These are phyloP conservation scores for Porites rus DNA, from an alignment of 92 coral and sea anemone species.

Conservation along the genomic window DNA sequence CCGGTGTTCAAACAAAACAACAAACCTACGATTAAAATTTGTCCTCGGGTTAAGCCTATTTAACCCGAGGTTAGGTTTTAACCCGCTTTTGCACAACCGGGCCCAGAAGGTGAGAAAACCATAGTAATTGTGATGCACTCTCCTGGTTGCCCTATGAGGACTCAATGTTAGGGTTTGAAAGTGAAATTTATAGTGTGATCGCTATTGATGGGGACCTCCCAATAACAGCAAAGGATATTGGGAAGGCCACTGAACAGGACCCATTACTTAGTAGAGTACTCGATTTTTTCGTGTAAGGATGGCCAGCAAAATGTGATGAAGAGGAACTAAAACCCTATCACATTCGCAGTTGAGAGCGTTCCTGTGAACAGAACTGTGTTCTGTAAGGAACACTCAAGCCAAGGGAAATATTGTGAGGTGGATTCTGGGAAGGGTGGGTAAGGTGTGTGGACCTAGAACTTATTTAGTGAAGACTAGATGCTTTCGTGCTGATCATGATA, in stretches of 20 bases:
- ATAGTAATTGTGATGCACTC: not conserved
- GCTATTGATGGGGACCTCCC: too few species aligned
- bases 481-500: slow-evolving; percentile 64
- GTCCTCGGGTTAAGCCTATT: too few species aligned
- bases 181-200: too few species aligned
- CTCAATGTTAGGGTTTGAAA: too few species aligned
- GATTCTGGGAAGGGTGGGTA: slow-evolving; percentile 28
- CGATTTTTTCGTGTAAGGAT: slow-evolving; percentile 20
- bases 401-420: slow-evolving; percentile 65
- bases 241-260: not conserved
- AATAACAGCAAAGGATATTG: not conserved
- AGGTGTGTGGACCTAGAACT: slow-evolving; percentile 24
- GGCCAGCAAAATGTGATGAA: slow-evolving; percentile 17
- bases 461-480: slow-evolving; percentile 42
- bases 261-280: not conserved
- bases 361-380: slow-evolving; percentile 57
- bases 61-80: too few species aligned
- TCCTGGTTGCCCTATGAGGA: too few species aligned
- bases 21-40: too few species aligned
- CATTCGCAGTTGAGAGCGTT: not conserved
- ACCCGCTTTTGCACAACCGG: too few species aligned
- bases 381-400: slow-evolving; percentile 53
- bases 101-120: slow-evolving; percentile 35
- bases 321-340: too few species aligned
- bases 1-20: too few species aligned